Evolutionary conservation across 2,113 vertebrate species (phyloP).

Genomic region (Aegithalos caudatus): DNA sequence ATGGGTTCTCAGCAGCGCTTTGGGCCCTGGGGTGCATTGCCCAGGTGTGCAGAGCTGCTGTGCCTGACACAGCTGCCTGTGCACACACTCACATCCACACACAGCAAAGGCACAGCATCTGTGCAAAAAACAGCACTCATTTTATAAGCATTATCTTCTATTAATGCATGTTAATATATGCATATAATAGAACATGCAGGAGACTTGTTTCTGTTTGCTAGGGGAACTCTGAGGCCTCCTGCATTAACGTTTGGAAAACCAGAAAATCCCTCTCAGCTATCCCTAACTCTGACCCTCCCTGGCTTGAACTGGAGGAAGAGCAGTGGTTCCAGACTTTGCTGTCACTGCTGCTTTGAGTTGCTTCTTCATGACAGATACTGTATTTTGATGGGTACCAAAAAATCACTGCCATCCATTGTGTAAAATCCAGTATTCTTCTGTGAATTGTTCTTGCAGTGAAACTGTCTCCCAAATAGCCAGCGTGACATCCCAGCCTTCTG

Average conservation of each 20-base stretch:
- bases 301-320: neutral
- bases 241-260: neutral
- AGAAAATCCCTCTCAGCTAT: neutral
- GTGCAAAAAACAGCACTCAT: neutral
- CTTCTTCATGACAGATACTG: neutral
- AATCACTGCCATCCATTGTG: neutral
- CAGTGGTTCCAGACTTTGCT: neutral
- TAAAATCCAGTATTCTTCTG: neutral
- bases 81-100: neutral
- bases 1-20: neutral
- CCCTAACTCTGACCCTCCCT: neutral
- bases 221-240: neutral
- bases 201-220: neutral
- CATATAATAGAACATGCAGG: neutral
- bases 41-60: neutral
- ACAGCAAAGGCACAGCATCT: neutral
- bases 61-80: neutral
- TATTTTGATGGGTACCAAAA: neutral
- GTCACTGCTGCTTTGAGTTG: neutral
- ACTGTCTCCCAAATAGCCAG: neutral
- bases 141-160: neutral
- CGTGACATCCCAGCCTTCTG: neutral
- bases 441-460: neutral
- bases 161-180: fast-evolving
- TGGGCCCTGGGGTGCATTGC: neutral